phyloP scores from a whole-genome alignment of 2,888 invertebrate genomes.

The Lacanobia oleracea region DNA sequence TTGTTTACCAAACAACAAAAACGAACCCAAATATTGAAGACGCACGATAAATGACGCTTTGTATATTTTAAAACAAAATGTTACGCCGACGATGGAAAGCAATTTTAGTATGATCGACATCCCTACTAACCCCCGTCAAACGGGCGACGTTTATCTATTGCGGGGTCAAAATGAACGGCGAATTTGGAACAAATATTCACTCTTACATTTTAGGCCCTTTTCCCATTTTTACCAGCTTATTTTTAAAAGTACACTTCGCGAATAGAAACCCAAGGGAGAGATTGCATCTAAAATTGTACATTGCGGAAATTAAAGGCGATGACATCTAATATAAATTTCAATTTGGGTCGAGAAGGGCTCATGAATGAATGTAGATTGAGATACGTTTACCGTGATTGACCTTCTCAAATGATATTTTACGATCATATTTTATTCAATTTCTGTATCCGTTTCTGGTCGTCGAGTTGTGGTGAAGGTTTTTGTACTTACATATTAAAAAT shows the following conservation, averaged over 20 bases:
- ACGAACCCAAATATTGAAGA: conserved; percentile 42
- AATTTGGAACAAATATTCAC: conserved; percentile 69
- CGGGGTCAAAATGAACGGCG: conserved; percentile 71
- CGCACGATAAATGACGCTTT: conserved; percentile 65
- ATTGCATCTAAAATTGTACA: conserved; percentile 88
- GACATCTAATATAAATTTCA: conserved; percentile 86
- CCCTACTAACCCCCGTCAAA: conserved; percentile 74
- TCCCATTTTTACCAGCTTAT: conserved; percentile 57
- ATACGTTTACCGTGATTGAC: conserved; percentile 69
- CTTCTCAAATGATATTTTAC: conserved; percentile 61
- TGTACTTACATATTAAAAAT: neutral
- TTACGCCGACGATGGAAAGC: conserved; percentile 59
- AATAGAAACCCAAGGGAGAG: conserved; percentile 83
- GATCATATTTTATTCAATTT: conserved; percentile 57
- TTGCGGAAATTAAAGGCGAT: conserved; percentile 87
- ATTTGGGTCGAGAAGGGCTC: conserved; percentile 83
- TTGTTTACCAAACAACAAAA: conserved; percentile 38
- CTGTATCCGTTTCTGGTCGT: conserved; percentile 29
- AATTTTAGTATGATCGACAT: conserved; percentile 72
- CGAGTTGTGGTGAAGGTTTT: conserved; percentile 8
- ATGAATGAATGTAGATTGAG: conserved; percentile 75
- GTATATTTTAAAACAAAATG: conserved; percentile 69
- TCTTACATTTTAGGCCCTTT: conserved; percentile 58
- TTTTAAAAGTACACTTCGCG: conserved; percentile 67
- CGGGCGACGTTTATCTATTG: conserved; percentile 74